Evolutionary conservation across 1,140 invertebrate species (phyloP).

Genomic region (Coenobita brevimanus): DNA sequence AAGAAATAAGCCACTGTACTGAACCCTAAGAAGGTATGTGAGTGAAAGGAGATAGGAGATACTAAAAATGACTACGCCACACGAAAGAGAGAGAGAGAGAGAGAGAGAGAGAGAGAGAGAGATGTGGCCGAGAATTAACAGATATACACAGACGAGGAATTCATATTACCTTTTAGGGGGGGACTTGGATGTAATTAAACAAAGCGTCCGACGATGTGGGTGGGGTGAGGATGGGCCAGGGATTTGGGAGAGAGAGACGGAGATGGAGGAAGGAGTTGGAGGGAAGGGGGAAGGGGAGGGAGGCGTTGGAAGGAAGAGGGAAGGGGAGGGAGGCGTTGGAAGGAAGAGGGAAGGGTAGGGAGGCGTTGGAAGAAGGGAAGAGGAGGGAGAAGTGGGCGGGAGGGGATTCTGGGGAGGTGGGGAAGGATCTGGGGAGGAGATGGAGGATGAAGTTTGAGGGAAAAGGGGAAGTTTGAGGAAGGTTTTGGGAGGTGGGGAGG

Average conservation of each 20-base stretch:
- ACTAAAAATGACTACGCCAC: background rate
- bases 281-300: background rate
- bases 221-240: background rate
- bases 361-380: too few species aligned
- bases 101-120: background rate
- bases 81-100: conserved; percentile 13
- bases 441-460: background rate
- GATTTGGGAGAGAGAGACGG: background rate
- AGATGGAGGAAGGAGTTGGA: background rate
- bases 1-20: too few species aligned
- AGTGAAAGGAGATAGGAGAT: background rate
- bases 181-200: background rate
- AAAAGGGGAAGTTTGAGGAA: too few species aligned
- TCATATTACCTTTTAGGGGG: background rate
- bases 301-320: background rate
- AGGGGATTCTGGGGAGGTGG: background rate
- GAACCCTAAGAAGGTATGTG: background rate
- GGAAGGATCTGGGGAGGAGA: background rate
- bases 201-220: background rate
- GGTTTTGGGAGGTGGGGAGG: too few species aligned
- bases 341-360: background rate
- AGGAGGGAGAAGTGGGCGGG: background rate
- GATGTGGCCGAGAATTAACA: background rate
- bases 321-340: too few species aligned
- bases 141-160: too few species aligned